phyloP scores from a whole-genome alignment of 1,140 invertebrate genomes.

The Zaprionus tsacasi region DNA sequence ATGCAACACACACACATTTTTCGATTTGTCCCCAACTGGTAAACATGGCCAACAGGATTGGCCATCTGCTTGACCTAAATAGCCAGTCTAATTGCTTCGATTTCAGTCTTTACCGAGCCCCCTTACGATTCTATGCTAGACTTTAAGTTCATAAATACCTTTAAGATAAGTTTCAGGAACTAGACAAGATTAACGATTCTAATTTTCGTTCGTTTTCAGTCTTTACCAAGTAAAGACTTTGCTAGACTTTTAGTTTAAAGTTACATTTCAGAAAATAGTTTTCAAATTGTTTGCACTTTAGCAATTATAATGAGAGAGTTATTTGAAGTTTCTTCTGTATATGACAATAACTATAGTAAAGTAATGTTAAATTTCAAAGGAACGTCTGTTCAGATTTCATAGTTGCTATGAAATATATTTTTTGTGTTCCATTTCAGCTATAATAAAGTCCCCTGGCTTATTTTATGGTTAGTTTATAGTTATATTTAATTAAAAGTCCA shows the following conservation, averaged over 20 bases:
- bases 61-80: not conserved
- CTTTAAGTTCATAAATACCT: not conserved
- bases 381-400: too few relatives aligned
- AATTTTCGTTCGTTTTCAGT: not conserved
- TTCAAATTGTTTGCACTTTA: not conserved
- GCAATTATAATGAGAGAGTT: not conserved
- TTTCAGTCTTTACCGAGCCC: not conserved
- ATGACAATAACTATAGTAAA: too few relatives aligned
- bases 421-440: too few relatives aligned
- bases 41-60: not conserved
- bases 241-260: not conserved
- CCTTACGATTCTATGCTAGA: not conserved
- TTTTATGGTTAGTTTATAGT: not conserved
- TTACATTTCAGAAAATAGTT: not conserved
- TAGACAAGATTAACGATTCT: not conserved
- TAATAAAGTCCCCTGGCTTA: not conserved
- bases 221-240: not conserved
- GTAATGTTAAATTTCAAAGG: too few relatives aligned
- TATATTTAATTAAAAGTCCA: too few relatives aligned
- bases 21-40: not conserved
- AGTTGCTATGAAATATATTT: too few relatives aligned
- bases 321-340: not conserved
- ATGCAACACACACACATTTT: constrained; percentile 7
- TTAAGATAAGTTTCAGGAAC: not conserved
- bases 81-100: constrained; percentile 1